Conservation (phyloP, 2,113 vertebrate genomes). For the Crotalus viridis region DNA sequence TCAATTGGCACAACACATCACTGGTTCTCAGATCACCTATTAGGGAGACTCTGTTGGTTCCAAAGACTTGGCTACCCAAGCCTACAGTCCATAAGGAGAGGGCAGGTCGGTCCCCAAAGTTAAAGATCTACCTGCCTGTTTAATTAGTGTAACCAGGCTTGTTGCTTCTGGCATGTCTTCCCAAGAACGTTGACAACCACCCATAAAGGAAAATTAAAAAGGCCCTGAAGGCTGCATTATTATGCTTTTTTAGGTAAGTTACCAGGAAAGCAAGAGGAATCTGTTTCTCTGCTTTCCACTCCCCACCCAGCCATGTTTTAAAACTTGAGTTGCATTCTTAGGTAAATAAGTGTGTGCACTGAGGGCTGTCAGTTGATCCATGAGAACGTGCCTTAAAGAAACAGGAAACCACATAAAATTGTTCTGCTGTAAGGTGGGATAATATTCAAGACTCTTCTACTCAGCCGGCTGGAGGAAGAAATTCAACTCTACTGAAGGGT, state of each 20-base stretch:
- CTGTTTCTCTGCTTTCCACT: not conserved
- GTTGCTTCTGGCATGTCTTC: not conserved
- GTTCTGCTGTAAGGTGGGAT: not conserved
- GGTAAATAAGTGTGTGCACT: not conserved
- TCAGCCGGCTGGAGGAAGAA: not conserved
- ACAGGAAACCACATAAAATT: not conserved
- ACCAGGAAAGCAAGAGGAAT: not conserved
- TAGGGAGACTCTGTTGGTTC: not conserved
- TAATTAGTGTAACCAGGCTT: not conserved
- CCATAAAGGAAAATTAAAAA: not conserved
- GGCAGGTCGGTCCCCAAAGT: not conserved
- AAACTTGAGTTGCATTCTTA: not conserved
- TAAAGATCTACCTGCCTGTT: not conserved
- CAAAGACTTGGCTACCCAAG: not conserved
- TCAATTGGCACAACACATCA: not conserved
- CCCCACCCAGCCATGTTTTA: not conserved
- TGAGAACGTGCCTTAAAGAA: not conserved
- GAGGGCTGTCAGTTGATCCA: not conserved
- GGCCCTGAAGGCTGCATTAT: not conserved
- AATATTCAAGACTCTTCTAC: not conserved
- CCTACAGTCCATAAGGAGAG: not conserved
- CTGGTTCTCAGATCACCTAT: not conserved
- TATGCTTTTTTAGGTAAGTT: constrained; percentile 1
- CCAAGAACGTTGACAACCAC: not conserved
- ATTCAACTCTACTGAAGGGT: not conserved